Evolutionary conservation across 2,888 invertebrate species (phyloP).

Genomic region (Lucinisca nassula): DNA sequence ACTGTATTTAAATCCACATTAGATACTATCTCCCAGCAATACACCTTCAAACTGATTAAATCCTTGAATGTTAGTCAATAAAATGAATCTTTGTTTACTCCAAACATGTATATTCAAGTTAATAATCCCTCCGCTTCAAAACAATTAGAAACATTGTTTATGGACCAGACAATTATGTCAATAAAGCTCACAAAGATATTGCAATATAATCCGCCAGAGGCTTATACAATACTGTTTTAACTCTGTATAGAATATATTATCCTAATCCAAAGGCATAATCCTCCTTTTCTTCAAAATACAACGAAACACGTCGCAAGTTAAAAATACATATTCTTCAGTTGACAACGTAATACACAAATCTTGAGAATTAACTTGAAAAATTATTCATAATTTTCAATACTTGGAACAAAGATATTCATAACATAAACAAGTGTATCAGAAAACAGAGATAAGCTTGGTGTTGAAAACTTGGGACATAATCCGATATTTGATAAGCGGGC

Average conservation of each 20-base stretch:
- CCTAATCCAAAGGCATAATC: neutral
- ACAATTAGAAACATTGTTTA: neutral
- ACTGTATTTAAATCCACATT: neutral
- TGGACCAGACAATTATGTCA: neutral
- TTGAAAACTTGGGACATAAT: slow-evolving; percentile 12
- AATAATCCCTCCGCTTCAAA: neutral
- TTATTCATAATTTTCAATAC: slow-evolving; percentile 13
- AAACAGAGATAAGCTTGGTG: slow-evolving; percentile 2
- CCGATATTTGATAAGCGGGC: slow-evolving; percentile 1
- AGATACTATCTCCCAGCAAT: neutral
- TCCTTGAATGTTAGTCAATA: neutral
- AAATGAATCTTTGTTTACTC: slow-evolving; percentile 4
- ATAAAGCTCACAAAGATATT: neutral
- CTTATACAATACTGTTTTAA: neutral
- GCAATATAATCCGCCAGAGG: neutral
- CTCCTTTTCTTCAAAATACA: neutral
- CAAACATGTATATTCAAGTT: slow-evolving; percentile 12
- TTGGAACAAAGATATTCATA: slow-evolving; percentile 5
- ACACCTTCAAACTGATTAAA: neutral
- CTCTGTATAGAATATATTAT: neutral
- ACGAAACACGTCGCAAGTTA: neutral
- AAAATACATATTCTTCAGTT: neutral
- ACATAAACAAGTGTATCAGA: slow-evolving; percentile 1
- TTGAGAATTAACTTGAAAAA: neutral
- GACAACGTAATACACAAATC: neutral